A percentile compares a stretch with the other conserved stretches of the same genome.
Conservation (phyloP, 2,797 vertebrate species). For the Lacerta agilis region DNA sequence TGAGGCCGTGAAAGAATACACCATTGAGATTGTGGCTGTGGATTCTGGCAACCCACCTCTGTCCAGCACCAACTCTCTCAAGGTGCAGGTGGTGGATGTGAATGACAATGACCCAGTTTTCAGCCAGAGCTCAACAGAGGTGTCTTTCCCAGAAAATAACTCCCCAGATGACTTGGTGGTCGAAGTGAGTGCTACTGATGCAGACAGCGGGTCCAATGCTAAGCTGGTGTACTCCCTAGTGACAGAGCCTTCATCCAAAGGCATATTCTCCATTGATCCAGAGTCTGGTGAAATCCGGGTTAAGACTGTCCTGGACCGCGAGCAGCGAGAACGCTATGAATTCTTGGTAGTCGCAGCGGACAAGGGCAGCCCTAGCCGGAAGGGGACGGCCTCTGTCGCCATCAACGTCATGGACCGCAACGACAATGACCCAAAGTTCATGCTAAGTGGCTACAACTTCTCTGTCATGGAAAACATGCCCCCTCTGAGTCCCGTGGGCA, state of each 20-base stretch:
- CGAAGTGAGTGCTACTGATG: constrained; percentile 87
- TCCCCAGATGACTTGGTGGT: constrained; percentile 88
- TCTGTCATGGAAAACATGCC: constrained; percentile 97
- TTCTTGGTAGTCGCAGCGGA: constrained; percentile 92
- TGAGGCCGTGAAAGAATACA: constrained; percentile 90
- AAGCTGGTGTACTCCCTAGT: constrained; percentile 90
- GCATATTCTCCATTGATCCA: constrained; percentile 89
- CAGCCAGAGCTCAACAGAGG: constrained; percentile 87
- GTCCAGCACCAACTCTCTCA: constrained; percentile 95
- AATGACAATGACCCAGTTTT: constrained; percentile 94
- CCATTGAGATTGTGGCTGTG: constrained; percentile 94
- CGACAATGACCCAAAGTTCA: constrained; percentile 98
- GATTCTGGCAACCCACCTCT: constrained; percentile 96
- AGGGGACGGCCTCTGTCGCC: constrained; percentile 91
- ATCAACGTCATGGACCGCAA: constrained; percentile 93
- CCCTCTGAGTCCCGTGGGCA: constrained; percentile 92
- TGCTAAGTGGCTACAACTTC: constrained; percentile 95
- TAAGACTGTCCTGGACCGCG: constrained; percentile 90
- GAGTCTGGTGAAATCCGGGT: constrained; percentile 90
- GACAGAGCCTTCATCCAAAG: constrained; percentile 80
- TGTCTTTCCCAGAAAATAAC: constrained; percentile 92
- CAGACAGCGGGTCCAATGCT: constrained; percentile 93
- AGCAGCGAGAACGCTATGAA: constrained; percentile 88
- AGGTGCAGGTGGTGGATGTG: constrained; percentile 93
- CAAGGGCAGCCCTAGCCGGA: constrained; percentile 91